Conservation (phyloP, 2,113 vertebrate genomes). For the Hippocampus comes region DNA sequence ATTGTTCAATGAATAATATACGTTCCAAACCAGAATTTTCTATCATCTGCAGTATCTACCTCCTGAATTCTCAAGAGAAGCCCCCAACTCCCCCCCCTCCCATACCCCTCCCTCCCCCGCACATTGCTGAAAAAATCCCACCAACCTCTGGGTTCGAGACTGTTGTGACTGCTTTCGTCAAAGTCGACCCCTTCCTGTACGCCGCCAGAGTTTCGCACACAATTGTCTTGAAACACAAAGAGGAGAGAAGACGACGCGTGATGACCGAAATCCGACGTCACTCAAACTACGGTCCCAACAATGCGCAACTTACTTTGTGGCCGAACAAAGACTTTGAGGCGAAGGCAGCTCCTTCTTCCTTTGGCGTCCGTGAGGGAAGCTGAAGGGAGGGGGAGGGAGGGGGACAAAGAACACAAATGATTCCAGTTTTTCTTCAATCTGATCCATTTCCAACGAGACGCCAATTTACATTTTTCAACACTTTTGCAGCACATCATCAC, state of each 20-base stretch:
- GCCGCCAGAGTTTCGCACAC: conserved; percentile 89
- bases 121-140: conserved; percentile 56
- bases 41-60: no score
- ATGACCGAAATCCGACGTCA: conserved; percentile 66
- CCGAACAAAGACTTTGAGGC: conserved; percentile 95
- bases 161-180: conserved; percentile 97
- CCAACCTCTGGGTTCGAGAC: conserved; percentile 98
- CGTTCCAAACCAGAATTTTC: no score
- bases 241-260: conserved; percentile 43
- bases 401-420: not conserved
- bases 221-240: conserved; percentile 89
- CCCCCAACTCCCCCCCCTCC: no score
- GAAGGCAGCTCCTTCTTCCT: conserved; percentile 87
- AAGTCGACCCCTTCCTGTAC: conserved; percentile 94
- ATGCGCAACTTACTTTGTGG: conserved; percentile 87
- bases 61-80: not conserved
- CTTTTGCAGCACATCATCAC: not conserved
- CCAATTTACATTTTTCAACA: not conserved
- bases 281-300: conserved; percentile 14
- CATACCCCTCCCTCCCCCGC: not conserved
- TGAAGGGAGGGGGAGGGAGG: conserved; percentile 55
- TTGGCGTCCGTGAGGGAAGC: conserved; percentile 89
- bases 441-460: not conserved
- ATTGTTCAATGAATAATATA: no score
- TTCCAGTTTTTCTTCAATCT: not conserved